Evolutionary conservation across 2,113 vertebrate genomes (phyloP).

Genomic region (Rhinoderma darwinii): DNA sequence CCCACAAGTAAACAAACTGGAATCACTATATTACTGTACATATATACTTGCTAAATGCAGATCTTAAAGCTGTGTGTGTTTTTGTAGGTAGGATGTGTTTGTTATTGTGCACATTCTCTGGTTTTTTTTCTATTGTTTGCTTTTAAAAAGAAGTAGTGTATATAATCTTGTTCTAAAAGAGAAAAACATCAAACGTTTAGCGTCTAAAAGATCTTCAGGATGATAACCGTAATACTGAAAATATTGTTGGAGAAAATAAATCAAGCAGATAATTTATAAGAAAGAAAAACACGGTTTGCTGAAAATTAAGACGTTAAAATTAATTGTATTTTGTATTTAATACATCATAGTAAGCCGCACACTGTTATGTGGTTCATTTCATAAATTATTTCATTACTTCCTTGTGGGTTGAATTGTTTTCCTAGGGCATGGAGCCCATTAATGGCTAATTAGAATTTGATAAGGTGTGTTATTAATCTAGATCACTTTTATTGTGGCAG

Average conservation of each 20-base stretch:
- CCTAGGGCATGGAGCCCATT: slow-evolving; percentile 22
- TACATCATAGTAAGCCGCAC: slow-evolving; percentile 14
- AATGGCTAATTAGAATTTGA: slow-evolving; percentile 13
- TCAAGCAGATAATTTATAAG: not conserved
- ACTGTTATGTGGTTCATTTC: slow-evolving; percentile 5
- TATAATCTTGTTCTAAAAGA: not conserved
- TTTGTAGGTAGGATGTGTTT: not conserved
- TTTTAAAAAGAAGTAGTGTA: not conserved
- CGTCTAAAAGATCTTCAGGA: slow-evolving; percentile 17
- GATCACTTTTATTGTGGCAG: not conserved
- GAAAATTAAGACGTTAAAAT: not conserved
- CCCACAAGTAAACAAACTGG: too few species aligned
- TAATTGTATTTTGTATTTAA: not conserved
- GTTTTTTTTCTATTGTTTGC: not conserved
- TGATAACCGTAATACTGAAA: not conserved
- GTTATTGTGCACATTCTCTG: not conserved
- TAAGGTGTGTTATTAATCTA: slow-evolving; percentile 23
- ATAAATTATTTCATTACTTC: slow-evolving; percentile 18
- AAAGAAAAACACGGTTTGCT: not conserved
- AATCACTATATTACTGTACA: too few species aligned
- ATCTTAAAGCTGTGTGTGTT: not conserved
- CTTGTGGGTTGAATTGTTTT: slow-evolving; percentile 26
- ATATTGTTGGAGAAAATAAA: not conserved
- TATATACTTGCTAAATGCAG: not conserved
- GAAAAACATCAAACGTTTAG: not conserved